A percentile compares a stretch with the other conserved stretches of the same genome.
Conservation (phyloP, 2,888 invertebrate species). For the Ischnura elegans region DNA sequence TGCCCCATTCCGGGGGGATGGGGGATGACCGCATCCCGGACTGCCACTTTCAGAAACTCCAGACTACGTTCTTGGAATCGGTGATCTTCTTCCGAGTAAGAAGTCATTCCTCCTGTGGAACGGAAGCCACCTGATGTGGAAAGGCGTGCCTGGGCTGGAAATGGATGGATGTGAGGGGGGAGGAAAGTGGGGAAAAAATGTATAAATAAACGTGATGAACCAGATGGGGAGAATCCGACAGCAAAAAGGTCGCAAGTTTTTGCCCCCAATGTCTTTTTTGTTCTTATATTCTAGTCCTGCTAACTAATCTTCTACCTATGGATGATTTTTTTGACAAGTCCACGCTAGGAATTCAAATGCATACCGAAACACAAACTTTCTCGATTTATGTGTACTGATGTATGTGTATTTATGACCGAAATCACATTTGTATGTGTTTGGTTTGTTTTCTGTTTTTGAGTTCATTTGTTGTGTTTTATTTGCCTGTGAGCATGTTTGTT, state of each 20-base stretch:
- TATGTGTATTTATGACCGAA: no score
- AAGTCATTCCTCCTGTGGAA: constrained; percentile 63
- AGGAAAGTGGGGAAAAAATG: constrained; percentile 1
- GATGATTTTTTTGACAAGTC: background rate
- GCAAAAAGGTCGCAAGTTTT: constrained; percentile 47
- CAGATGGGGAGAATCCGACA: constrained; percentile 42
- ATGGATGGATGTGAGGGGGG: background rate
- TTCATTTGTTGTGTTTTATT: no score
- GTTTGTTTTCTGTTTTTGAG: no score
- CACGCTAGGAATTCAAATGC: no score
- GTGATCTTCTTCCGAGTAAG: constrained; percentile 65
- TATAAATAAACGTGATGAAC: background rate
- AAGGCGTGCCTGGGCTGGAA: background rate
- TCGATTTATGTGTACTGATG: no score
- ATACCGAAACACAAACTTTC: no score
- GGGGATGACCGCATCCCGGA: background rate
- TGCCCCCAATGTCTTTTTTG: background rate
- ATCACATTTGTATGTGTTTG: no score
- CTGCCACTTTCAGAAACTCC: background rate
- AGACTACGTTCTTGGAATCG: constrained; percentile 54
- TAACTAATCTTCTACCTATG: background rate
- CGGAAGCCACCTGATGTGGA: constrained; percentile 42
- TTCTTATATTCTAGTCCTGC: background rate
- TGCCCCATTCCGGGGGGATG: background rate
- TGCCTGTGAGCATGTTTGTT: no score